Evolutionary conservation across 2,113 vertebrate genomes (phyloP).

Genomic region (Cromileptes altivelis): DNA sequence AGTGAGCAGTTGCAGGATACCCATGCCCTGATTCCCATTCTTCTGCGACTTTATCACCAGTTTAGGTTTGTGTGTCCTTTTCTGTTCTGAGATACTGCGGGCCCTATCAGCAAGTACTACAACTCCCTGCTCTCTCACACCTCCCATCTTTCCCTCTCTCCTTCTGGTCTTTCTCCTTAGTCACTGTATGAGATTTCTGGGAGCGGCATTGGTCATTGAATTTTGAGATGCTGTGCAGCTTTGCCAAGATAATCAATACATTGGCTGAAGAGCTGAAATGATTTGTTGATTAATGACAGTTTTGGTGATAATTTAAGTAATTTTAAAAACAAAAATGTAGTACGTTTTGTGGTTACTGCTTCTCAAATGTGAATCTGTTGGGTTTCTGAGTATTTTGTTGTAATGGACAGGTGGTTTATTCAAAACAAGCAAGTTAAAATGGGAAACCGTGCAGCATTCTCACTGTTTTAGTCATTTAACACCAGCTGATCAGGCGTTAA

Average conservation of each 20-base stretch:
- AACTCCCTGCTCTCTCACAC: conserved; percentile 42
- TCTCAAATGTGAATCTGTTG: neutral
- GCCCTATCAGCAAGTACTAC: conserved; percentile 63
- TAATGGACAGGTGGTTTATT: neutral
- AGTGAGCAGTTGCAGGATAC: conserved; percentile 22
- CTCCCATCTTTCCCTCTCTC: conserved; percentile 2
- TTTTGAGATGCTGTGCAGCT: neutral
- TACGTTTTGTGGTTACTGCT: neutral
- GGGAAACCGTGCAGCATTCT: neutral
- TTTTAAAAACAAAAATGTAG: neutral
- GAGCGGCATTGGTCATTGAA: conserved; percentile 5
- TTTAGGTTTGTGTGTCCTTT: conserved; percentile 71
- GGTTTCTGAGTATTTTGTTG: neutral
- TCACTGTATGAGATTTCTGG: conserved; percentile 38
- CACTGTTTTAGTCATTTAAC: neutral
- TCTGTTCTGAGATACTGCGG: conserved; percentile 52
- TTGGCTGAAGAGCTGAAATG: neutral
- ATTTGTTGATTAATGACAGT: neutral
- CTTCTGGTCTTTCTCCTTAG: conserved; percentile 35
- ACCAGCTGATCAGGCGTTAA: neutral
- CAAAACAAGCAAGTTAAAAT: neutral
- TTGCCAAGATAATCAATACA: neutral
- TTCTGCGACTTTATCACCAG: conserved; percentile 68
- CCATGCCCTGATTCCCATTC: conserved; percentile 39
- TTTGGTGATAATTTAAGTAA: too few relatives aligned